A percentile compares a stretch with the other conserved stretches of the same genome.
Evolutionary conservation across 2,113 vertebrate species (phyloP).

Genomic region (Columba janthina): DNA sequence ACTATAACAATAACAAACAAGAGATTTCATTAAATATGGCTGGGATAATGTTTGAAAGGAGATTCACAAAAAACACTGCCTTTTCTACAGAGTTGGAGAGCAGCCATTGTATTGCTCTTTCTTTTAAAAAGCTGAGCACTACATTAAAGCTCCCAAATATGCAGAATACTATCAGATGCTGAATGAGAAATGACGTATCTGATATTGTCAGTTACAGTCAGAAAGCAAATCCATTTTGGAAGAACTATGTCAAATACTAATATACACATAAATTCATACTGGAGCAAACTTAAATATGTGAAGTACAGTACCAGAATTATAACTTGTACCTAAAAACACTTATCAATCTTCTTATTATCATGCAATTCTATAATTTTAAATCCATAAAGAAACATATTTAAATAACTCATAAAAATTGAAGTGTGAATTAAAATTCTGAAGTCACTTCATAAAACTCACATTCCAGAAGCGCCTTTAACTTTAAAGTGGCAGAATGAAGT

Average conservation of each 20-base stretch:
- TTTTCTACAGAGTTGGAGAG: neutral
- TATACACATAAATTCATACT: neutral
- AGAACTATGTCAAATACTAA: neutral
- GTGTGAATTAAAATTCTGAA: neutral
- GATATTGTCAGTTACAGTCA: neutral
- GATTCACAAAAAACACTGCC: neutral
- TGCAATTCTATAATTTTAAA: neutral
- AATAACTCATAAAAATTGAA: neutral
- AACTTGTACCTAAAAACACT: neutral
- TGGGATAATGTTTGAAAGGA: neutral
- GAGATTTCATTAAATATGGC: neutral
- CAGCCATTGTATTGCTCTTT: neutral
- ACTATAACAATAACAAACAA: neutral
- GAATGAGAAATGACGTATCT: neutral
- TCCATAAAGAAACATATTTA: neutral
- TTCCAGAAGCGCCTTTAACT: neutral
- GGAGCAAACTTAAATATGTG: neutral
- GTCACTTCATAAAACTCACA: neutral
- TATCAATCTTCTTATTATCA: neutral
- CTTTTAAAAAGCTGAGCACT: neutral
- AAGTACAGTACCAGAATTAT: neutral
- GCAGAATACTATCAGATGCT: neutral
- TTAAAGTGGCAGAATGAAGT: neutral
- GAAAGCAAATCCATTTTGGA: neutral
- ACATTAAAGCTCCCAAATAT: neutral